Evolutionary conservation across 2,797 vertebrate species (phyloP), one percentile per base, ranked within the genome.

Genomic region (Astyanax mexicanus): DNA sequence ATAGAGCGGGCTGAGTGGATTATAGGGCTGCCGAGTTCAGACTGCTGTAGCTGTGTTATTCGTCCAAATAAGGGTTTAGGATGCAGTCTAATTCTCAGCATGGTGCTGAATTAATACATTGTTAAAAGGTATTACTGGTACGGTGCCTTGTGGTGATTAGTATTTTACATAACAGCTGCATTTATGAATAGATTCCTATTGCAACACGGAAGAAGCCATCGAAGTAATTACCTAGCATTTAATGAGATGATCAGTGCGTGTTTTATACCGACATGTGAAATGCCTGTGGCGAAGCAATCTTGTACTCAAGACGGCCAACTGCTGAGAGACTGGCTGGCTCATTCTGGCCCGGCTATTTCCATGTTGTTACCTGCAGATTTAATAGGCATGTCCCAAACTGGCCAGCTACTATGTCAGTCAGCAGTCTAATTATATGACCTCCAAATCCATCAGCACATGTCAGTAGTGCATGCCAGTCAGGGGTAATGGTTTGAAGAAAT

Each of bases 291-390:
- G 21, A 13, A 40, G 60, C 17, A 32, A 11, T 19, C 47, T 55
- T 57, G 49, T 35, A 37, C 38, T 35, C 37, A 35, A n/a, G 49
- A 45, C 37, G 38, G 44, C 65, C 52, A n/a, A 42, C 42, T 37
- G 11, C 27, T 29, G 17, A 23, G 29, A 17, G 38, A 35, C 27
- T 44, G 11, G 11, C 35, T 45, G 9, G 12, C 3, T 55, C 11
- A 45, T 2, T n/a, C 45, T 19, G n/a, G 29, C 29, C 21, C 44
- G 62, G 40, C 37, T 40, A 19, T 62, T 64, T 51, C 10, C 23
- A 23, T 51, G n/a, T 29, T 21, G 45, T 10, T 55, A 21, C 72
- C n/a, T 66, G 61, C 49, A 64, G 37, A 52, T 52, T 73, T 62
- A 12, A 72, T 38, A 61, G 13, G 32, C 13, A 25, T 27, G 15